phyloP scores from a whole-genome alignment of 2,888 invertebrate species.

The Nomada ferruginata region DNA sequence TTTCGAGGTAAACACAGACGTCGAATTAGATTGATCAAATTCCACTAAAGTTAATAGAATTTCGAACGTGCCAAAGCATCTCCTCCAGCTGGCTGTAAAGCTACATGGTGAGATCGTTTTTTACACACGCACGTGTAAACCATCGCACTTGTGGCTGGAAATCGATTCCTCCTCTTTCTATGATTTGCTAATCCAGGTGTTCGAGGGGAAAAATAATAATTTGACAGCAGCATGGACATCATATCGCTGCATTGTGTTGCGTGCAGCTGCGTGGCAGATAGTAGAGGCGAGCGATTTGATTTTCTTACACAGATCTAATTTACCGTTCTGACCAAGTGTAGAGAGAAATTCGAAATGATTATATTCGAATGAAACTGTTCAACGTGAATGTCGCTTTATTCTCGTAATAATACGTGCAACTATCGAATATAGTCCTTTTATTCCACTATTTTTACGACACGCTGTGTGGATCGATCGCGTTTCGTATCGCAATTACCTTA shows the following conservation, averaged over 20 bases:
- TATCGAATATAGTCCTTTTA: constrained; percentile 27
- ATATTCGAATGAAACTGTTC: constrained; percentile 4
- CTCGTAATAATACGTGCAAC: constrained; percentile 33
- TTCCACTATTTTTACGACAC: constrained; percentile 53
- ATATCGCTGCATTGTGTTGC: constrained; percentile 42
- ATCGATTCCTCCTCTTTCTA: constrained; percentile 27
- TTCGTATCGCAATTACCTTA: constrained; percentile 47
- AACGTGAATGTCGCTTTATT: constrained; percentile 28
- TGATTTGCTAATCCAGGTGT: constrained; percentile 11
- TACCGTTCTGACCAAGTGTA: not conserved
- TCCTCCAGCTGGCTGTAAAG: constrained; percentile 17
- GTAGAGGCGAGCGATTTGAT: constrained; percentile 16
- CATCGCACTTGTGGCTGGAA: constrained; percentile 25
- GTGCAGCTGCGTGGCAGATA: constrained; percentile 45
- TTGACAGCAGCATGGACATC: constrained; percentile 46
- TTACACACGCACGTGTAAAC: constrained; percentile 29
- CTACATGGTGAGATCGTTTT: constrained; percentile 46
- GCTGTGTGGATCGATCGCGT: constrained; percentile 47
- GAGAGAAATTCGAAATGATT: constrained; percentile 8
- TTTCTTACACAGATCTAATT: not conserved
- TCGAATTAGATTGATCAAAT: constrained; percentile 26
- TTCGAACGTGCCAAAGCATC: constrained; percentile 44
- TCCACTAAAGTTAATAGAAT: constrained; percentile 42
- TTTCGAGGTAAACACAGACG: constrained; percentile 16
- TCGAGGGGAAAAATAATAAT: constrained; percentile 24